These are phyloP conservation scores for Euplagia quadripunctaria DNA, from an alignment of 2,888 invertebrate species.

Conservation along the genomic window DNA sequence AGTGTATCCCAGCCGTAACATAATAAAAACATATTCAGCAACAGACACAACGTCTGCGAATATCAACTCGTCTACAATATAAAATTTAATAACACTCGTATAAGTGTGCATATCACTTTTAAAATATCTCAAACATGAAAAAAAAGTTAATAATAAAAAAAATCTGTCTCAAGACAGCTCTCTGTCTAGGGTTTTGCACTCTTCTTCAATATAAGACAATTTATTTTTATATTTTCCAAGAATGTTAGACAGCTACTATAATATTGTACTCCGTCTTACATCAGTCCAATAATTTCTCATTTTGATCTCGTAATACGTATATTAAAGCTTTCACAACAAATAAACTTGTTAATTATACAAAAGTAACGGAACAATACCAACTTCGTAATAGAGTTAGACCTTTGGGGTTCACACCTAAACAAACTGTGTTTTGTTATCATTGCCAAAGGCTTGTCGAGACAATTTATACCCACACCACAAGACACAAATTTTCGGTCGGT, in stretches of 20 bases:
- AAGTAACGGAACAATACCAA: constrained; percentile 47
- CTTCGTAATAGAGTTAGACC: constrained; percentile 47
- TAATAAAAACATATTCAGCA: no score
- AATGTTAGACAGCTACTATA: not conserved
- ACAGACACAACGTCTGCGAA: no score
- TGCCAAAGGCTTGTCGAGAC: constrained; percentile 31
- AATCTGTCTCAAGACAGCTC: not conserved
- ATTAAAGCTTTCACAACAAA: constrained; percentile 42
- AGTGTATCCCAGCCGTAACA: no score
- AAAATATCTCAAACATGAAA: not conserved
- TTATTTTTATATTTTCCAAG: not conserved
- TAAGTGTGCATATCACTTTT: not conserved
- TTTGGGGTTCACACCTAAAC: constrained; percentile 48
- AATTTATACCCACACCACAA: constrained; percentile 22
- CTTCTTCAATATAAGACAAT: not conserved
- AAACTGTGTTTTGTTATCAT: constrained; percentile 46
- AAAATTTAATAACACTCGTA: no score
- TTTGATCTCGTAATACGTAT: constrained; percentile 20
- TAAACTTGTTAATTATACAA: constrained; percentile 47
- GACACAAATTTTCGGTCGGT: constrained; percentile 27
- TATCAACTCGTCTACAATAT: no score
- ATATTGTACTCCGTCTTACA: constrained; percentile 14
- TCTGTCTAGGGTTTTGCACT: not conserved
- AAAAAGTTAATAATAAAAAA: no score
- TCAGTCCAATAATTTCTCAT: constrained; percentile 10